Evolutionary conservation across 2,797 vertebrate species (phyloP), one percentile per base, ranked within the genome.

Genomic region (Sebastes iracundus): DNA sequence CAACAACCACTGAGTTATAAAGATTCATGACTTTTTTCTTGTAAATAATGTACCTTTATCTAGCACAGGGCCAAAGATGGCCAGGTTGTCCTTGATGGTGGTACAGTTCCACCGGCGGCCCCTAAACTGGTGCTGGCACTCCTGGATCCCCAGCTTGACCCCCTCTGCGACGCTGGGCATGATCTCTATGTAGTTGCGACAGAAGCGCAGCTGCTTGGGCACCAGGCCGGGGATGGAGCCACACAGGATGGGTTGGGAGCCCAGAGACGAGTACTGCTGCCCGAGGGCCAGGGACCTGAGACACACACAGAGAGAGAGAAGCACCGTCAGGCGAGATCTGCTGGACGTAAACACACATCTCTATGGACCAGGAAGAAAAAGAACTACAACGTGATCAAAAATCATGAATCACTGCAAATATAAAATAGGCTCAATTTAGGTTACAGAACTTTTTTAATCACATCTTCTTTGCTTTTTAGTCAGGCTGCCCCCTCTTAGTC

Each of bases 131-230:
- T 99, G 98, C 72, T 99, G 98, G 82, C 98, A 99, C 65, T 99
- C 98, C 82, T 98, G 98, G 90, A 99, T 98, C 65, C 98, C 97
- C 10, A 99, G 96, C 93, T 98, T 99, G 22, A 99, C 96, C 0
- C 98, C 98, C 79, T 99, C 98, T 0, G 98, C 98, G 20, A 99
- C 97, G 0, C 98, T 99, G 90, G 98, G 98, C 98, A 99, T 99
- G 92, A 99, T 98, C 94, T 99, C 98, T 77, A 99, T 96, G 58
- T 99, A 99, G 95, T 99, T 99, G 84, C 98, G 95, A 86, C 98
- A 99, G 96, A 99, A 99, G 4, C 98, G 97, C 79, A 99, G 96
- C 94, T 99, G 98, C 93, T 99, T 99, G 87, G 98, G 97, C 85
- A 99, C 98, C 67, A 99, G 96, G 38, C 98, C 98, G 0, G 98